Evolutionary conservation across 2,888 invertebrate genomes (phyloP).

Genomic region (Parnassius mnemosyne): DNA sequence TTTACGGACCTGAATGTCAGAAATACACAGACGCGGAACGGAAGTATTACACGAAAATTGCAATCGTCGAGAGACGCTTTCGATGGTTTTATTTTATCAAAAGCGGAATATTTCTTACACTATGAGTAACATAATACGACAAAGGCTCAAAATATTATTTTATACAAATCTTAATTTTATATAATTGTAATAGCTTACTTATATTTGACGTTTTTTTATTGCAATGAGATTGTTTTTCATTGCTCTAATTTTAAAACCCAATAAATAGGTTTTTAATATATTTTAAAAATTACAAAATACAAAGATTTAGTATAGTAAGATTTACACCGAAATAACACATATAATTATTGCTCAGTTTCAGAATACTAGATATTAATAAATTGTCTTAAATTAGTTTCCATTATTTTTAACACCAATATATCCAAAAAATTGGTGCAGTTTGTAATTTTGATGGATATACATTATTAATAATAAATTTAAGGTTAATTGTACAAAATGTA

Average conservation of each 20-base stretch:
- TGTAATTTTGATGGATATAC: not conserved
- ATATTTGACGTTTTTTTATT: too few species aligned
- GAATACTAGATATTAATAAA: not conserved
- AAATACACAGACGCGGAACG: not conserved
- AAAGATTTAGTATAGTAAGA: too few species aligned
- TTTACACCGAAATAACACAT: not conserved
- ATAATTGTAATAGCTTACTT: too few species aligned
- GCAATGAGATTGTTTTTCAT: too few species aligned
- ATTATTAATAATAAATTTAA: constrained; percentile 5
- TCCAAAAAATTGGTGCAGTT: not conserved
- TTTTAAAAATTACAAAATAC: too few species aligned
- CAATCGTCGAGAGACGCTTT: not conserved
- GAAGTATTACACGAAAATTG: not conserved
- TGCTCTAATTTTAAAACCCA: too few species aligned
- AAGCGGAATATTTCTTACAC: not conserved
- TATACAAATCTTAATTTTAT: too few species aligned
- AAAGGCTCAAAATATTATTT: not conserved
- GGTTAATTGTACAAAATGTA: constrained; percentile 15
- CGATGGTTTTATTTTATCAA: not conserved
- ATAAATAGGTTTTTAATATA: too few species aligned
- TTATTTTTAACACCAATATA: not conserved
- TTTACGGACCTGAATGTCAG: not conserved
- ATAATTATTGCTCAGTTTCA: too few species aligned
- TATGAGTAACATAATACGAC: not conserved
- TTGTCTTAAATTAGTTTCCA: not conserved